Base-by-base conservation (phyloP, 2,888 invertebrate genomes). In the Drosophila silvestris region DNA sequence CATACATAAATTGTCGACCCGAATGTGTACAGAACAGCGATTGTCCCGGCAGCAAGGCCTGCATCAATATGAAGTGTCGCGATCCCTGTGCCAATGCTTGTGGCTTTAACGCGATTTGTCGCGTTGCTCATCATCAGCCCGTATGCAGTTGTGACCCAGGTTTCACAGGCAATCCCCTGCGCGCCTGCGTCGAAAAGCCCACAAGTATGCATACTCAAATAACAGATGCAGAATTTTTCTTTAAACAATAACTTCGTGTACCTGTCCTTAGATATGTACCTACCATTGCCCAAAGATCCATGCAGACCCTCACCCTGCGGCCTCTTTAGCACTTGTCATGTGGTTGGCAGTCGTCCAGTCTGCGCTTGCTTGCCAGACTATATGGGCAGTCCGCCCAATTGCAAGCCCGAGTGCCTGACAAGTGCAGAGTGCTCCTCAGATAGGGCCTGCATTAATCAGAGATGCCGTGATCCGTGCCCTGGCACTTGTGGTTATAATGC, bases 21-120 rank as follows among this genome's bases (percentile, higher is more conserved):
- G 97, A 98, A 94, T 98, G 98, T 92, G 96, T 97, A n/a, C 95
- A 96, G 83, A 97, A 97, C 92, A 96, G 96, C 12, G 97, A 98
- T 89, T 98, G 98, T 93, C 94, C 96, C 9, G 95, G 95, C 89
- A 95, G 95, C 81, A 96, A 95, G 93, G 96, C 97, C 33, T 98
- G 98, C 91, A 94, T 96, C 60, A 97, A 97, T 91, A 97, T 97
- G 93, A 97, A 97, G 94, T 98, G 98, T 92, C 95, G 95, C 88
- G 96, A 97, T 94, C 97, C 97, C 28, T 98, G 97, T 91, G 95
- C 95, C 35, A 97, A 97, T 82, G 96, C 96, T 39, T 97, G 97
- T 91, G 97, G 97, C 57, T 94, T 97, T 83, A 97, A 97, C 92
- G 97, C 97, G 6, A 96, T 96, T 93, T 98, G 98, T 92, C 95